A percentile compares a stretch with the other conserved stretches of the same genome.
Conservation (phyloP, 2,888 invertebrate species). For the Tetanocera ferruginea region DNA sequence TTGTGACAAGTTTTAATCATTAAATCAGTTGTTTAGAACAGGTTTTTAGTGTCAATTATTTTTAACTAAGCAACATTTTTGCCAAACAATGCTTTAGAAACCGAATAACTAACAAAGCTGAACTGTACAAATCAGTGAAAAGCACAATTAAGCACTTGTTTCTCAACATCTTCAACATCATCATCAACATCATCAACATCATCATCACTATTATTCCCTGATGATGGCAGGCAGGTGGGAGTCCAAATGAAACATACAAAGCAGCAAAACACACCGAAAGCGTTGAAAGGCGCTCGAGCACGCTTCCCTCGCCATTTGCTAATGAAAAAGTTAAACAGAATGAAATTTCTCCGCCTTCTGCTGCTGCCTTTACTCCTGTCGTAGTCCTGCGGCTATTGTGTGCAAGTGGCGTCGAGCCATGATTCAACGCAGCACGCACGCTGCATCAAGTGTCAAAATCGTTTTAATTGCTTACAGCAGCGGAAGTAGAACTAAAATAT, state of each 20-base stretch:
- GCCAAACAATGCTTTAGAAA: too few species aligned
- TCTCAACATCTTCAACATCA: neutral
- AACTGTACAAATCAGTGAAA: conserved; percentile 3
- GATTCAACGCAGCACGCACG: conserved; percentile 25
- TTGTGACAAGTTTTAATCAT: too few species aligned
- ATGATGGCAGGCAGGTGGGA: neutral
- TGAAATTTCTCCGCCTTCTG: conserved; percentile 14
- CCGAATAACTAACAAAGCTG: too few species aligned
- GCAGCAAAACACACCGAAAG: neutral
- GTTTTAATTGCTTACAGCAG: conserved; percentile 32
- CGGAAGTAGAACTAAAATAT: conserved; percentile 15
- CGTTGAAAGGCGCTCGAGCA: neutral
- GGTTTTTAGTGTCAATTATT: too few species aligned
- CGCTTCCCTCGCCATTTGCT: conserved; percentile 31
- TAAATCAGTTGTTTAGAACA: too few species aligned
- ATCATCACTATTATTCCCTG: neutral
- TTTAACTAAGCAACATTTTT: too few species aligned
- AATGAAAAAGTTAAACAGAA: conserved; percentile 35
- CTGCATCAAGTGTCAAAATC: conserved; percentile 30
- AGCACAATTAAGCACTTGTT: conserved; percentile 19
- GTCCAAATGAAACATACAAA: neutral
- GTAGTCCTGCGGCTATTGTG: conserved; percentile 12
- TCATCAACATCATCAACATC: neutral
- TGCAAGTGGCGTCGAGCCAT: conserved; percentile 8
- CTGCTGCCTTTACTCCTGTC: neutral